Base-by-base conservation (phyloP, 2,113 vertebrate genomes). In the Mesembrinibis cayennensis region DNA sequence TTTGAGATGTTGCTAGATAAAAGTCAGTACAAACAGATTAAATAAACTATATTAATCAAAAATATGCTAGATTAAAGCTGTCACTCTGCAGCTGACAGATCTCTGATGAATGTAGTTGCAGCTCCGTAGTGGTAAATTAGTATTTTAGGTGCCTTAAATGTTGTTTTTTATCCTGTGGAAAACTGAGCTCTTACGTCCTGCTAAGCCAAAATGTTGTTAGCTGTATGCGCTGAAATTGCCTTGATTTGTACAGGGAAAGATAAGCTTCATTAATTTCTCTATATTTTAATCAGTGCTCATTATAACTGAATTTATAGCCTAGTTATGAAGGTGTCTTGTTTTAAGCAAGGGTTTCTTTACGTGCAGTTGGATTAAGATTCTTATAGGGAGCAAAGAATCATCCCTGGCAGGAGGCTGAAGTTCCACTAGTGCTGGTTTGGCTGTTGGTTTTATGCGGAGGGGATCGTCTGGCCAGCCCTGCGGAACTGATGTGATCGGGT, bases 401-500 rank as follows among this genome's bases (percentile, higher is more conserved):
- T 40, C 19, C 50, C 42, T 85, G 30, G 22, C 27, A 26, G 50
- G n/a, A 84, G 42, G 47, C 42, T 82, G 0, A 73, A 67, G 18
- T 45, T 7, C 13, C 8, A 2, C 16, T 16, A 0, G 8, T 15
- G 7, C 36, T 86, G 62, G 9, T 13, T 7, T 63, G 85, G 66
- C 79, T 52, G 19, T 29, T 83, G 16, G 45, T 77, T 52, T 50
- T 19, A 10, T 36, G 49, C 13, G 44, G 47, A 21, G 0, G 0
- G 50, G 59, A 26, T 67, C 74, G 17, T 69, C 36, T 52, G 45
- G 53, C 19, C 36, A 61, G 52, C 42, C 30, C 42, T 42, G 72
- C 1, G 8, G 36, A 85, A 15, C 70, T 90, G 58, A 30, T 3
- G 1, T 26, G 30, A 42, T 69, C 0, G 0, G 14, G 15, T 65